Evolutionary conservation across 2,797 vertebrate genomes (phyloP).

Genomic region (Parauchenoglanis punctatus): DNA sequence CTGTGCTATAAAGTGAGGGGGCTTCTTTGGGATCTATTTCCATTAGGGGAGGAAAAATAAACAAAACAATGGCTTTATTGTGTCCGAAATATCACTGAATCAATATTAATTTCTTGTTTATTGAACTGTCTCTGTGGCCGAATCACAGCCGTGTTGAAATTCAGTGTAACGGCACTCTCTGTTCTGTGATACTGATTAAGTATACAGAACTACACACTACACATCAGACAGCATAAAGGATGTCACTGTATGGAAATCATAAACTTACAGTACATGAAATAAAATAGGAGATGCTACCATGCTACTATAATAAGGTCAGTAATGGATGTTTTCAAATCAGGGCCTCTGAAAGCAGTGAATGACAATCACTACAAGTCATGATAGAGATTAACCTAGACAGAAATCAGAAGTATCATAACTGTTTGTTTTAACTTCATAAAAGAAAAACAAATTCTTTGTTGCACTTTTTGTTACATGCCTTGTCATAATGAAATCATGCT

Average conservation of each 20-base stretch:
- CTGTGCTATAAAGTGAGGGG: too few relatives aligned
- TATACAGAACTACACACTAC: neutral
- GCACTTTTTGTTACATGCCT: neutral
- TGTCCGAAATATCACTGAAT: too few relatives aligned
- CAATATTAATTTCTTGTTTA: too few relatives aligned
- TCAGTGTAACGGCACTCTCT: too few relatives aligned
- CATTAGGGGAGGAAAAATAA: too few relatives aligned
- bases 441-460: neutral
- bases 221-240: neutral
- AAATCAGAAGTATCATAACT: neutral
- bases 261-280: neutral
- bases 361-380: neutral
- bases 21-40: too few relatives aligned
- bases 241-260: neutral
- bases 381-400: neutral
- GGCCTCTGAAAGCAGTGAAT: neutral
- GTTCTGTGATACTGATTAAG: too few relatives aligned
- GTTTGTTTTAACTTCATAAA: neutral
- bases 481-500: neutral
- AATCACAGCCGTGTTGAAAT: too few relatives aligned
- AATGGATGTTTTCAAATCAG: neutral
- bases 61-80: too few relatives aligned
- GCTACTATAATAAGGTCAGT: neutral
- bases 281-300: neutral
- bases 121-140: too few relatives aligned